Base-by-base conservation (phyloP, 2,888 invertebrate species). In the Gasteruption jaculator region DNA sequence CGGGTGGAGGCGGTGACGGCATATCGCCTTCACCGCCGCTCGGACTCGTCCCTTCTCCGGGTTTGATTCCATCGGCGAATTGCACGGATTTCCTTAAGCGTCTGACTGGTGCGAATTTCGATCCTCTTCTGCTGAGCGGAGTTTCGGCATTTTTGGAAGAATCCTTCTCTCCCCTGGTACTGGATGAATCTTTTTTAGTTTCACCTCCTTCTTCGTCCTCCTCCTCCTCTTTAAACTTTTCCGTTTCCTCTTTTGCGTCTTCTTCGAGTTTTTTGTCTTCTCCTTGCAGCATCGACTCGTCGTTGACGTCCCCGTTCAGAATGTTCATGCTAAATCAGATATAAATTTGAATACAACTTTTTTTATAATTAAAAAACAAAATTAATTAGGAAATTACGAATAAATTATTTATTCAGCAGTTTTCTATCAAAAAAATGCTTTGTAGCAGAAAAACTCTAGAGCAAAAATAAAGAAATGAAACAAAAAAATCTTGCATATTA, bases 51-150 rank as follows among this genome's bases (percentile, higher is more conserved):
- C 77, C 77, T 52, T 77, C 78, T 1, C 78, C 81, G 1, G 81
- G 81, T 43, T 72, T 71, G 12, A 81, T 68, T 3, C 80, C 80
- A 59, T 81, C 80, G 3, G 80, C 79, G 55, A 81, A 81, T 52
- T 76, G 76, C 3, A 81, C 81, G 5, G 69, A 71, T 52, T 78
- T 76, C 39, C 68, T 65, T 26, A 41, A 57, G 6, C 54, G 52
- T n/a, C n/a, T n/a, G n/a, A n/a, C n/a, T n/a, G n/a, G n/a, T n/a
- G 8, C 2, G 32, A 7, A 20, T 40, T 44, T 2, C n/a, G 2
- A 4, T 47, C 45, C 15, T 33, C 25, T 4, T 37, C 44, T 39
- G 50, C 25, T 12, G 35, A n/a, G n/a, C n/a, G n/a, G 4, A 47
- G 46, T 5, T 22, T 41, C 43, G n/a, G 16, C 1, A 50, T 46